phyloP scores from a whole-genome alignment of 1,140 invertebrate species.

The Drosophila obscura region DNA sequence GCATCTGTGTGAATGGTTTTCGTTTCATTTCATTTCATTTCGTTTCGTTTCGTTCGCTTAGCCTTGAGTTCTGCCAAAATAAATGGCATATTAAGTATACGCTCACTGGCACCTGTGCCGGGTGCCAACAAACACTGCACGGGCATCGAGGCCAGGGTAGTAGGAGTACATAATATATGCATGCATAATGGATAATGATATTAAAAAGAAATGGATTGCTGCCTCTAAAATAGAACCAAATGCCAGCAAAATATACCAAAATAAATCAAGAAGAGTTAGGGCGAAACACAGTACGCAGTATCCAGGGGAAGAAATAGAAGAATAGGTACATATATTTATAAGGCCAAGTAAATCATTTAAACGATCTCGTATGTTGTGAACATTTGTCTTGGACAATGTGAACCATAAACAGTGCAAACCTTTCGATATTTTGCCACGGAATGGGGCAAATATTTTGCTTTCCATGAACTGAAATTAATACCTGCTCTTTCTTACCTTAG shows the following conservation, averaged over 20 bases:
- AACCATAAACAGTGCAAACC: no score
- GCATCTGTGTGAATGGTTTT: constrained; percentile 57
- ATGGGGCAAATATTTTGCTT: no score
- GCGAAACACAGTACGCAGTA: no score
- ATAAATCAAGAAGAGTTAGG: constrained; percentile 8
- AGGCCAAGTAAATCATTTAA: not conserved
- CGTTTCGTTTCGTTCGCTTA: constrained; percentile 54
- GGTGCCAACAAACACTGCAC: constrained; percentile 28
- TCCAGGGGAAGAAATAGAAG: no score
- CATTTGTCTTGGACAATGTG: no score
- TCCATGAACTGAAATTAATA: no score
- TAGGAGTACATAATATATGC: constrained; percentile 14
- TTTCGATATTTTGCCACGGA: no score
- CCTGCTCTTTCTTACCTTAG: no score
- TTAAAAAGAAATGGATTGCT: constrained; percentile 36
- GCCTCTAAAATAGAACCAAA: not conserved
- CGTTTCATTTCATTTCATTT: constrained; percentile 44
- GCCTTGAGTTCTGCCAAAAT: constrained; percentile 62
- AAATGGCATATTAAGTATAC: constrained; percentile 80
- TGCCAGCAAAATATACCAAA: not conserved
- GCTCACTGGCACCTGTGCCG: constrained; percentile 72
- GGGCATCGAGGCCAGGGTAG: constrained; percentile 39
- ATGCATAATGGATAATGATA: constrained; percentile 44
- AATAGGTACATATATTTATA: no score
- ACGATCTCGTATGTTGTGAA: not conserved